Evolutionary conservation across 2,888 invertebrate species (phyloP), one percentile per base, ranked within the genome.

Genomic region (Cheilosia variabilis): DNA sequence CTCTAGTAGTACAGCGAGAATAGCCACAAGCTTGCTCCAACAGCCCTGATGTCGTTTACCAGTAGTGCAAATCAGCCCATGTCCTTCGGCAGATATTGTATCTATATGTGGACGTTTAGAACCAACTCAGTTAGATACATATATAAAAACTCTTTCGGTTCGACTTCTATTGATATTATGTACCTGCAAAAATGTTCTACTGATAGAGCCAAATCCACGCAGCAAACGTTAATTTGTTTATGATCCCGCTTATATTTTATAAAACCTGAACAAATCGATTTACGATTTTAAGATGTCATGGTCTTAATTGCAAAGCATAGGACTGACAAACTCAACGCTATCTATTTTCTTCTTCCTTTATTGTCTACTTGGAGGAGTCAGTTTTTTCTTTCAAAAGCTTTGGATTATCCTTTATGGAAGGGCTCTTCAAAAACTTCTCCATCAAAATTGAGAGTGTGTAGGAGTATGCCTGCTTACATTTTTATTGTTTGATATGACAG

Each of bases 21-120:
- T 13, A 22, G 43, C 57, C 75, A 47, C 62, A 68, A 80, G 73
- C 68, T 68, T 43, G 68, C 34, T 37, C 34, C 34, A 34, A 19
- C 17, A 55, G 24, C 22, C 52, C 60, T 31, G 17, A 22, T 45
- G 45, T 27, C 13, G 19, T n/a, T 22, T 13, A 41, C 43, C 31
- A 37, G 45, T 13, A 6, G 19, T 31, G 27, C 15, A 31, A 55
- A n/a, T 15, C 41, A 4, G 0, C 5, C 13, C 9, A 13, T 71
- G 57, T 62, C 55, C 69, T 63, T 78, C 41, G 47, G 19, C 47
- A 19, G 19, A 5, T 50, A 34, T 19, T 62, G 7, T 13, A 34
- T 57, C 6, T 52, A 15, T 66, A 13, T 24, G 9, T 6, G 22
- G 9, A 9, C 34, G 34, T 6, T 52, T 4, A 19, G 2, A 50